phyloP scores from a whole-genome alignment of 1,140 invertebrate species.

The Glossosoma conforme region DNA sequence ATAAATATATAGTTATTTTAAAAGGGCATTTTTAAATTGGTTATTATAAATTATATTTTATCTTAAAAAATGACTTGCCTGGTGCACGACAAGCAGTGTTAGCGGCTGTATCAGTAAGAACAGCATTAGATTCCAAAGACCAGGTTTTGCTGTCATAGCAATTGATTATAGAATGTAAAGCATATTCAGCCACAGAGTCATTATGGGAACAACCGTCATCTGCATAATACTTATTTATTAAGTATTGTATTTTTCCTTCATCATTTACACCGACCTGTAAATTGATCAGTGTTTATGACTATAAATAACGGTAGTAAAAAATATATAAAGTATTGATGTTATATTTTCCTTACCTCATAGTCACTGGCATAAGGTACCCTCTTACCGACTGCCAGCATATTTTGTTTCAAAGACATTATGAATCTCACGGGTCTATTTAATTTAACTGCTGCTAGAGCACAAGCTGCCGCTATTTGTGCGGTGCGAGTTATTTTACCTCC shows the following conservation, averaged over 20 bases:
- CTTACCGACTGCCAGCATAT: slow-evolving; percentile 64
- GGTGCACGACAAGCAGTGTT: slow-evolving; percentile 61
- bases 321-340: not conserved
- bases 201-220: slow-evolving; percentile 61
- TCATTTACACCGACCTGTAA: slow-evolving; percentile 61
- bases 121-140: slow-evolving; percentile 50
- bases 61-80: slow-evolving; percentile 37
- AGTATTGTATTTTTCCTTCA: slow-evolving; percentile 61
- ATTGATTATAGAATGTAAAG: slow-evolving; percentile 49
- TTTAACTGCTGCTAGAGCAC: slow-evolving; percentile 39
- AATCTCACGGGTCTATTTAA: slow-evolving; percentile 42
- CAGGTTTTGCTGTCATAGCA: slow-evolving; percentile 56
- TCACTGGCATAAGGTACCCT: slow-evolving; percentile 52
- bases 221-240: slow-evolving; percentile 58
- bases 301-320: not conserved
- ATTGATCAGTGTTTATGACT: not conserved
- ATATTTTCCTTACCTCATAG: slow-evolving; percentile 55
- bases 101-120: slow-evolving; percentile 56
- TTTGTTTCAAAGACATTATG: slow-evolving; percentile 56
- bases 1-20: not conserved
- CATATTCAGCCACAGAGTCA: slow-evolving; percentile 47
- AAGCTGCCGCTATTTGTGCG: slow-evolving; percentile 39
- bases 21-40: not conserved
- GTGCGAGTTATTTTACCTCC: slow-evolving; percentile 45
- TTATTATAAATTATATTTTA: slow-evolving; percentile 3